phyloP scores from a whole-genome alignment of 2,888 invertebrate genomes.

The Crossocerus cetratus region DNA sequence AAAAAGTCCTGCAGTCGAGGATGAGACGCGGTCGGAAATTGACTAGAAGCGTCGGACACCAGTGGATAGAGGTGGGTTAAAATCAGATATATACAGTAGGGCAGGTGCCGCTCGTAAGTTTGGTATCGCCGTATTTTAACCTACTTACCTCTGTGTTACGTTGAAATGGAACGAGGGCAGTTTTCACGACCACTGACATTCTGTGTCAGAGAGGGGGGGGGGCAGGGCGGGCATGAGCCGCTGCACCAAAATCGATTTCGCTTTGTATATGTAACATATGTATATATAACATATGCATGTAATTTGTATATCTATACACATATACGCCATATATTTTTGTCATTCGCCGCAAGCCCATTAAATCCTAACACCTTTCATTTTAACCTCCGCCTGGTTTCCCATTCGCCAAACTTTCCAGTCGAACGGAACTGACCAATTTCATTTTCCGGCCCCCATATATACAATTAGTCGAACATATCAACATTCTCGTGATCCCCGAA shows the following conservation, averaged over 20 bases:
- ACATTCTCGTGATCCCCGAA: too few species aligned
- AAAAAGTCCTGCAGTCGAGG: too few species aligned
- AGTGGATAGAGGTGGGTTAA: slow-evolving; percentile 28
- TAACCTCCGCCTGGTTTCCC: slow-evolving; percentile 11
- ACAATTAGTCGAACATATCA: too few species aligned
- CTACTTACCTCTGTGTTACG: slow-evolving; percentile 47
- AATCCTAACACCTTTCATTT: slow-evolving; percentile 37
- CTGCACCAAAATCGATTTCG: slow-evolving; percentile 60
- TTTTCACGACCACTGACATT: slow-evolving; percentile 49
- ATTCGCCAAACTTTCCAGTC: background rate
- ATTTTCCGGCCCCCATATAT: background rate
- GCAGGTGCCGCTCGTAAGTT: slow-evolving; percentile 50
- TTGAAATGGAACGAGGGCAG: slow-evolving; percentile 60
- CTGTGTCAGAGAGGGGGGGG: slow-evolving; percentile 1
- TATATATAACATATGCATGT: too few species aligned
- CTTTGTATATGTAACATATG: slow-evolving; percentile 32
- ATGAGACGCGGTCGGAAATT: slow-evolving; percentile 31
- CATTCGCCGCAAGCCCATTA: slow-evolving; percentile 37
- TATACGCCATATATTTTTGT: too few species aligned
- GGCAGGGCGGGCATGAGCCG: slow-evolving; percentile 27
- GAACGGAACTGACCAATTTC: background rate
- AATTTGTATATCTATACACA: too few species aligned
- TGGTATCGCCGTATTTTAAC: slow-evolving; percentile 59
- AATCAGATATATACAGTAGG: slow-evolving; percentile 26
- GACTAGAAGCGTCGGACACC: slow-evolving; percentile 23